Base-by-base conservation (phyloP, 2,888 invertebrate species). In the Cancer borealis region DNA sequence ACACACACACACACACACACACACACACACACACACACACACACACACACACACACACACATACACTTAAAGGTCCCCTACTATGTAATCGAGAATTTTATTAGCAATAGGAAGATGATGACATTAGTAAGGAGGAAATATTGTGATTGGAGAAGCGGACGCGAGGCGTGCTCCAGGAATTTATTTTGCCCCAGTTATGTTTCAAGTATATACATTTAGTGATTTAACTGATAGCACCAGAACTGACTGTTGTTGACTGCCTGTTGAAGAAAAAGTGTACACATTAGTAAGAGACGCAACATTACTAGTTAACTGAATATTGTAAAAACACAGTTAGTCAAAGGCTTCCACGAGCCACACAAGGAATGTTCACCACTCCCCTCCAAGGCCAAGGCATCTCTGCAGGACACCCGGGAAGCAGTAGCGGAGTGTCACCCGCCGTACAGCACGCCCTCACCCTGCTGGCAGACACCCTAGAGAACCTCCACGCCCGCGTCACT, bases 371-470 rank as follows among this genome's bases (percentile, higher is more conserved):
- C 73, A 73, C 10, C 73, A 73, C 2, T 26, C 26, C 73, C n/a
- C 73, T 60, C 3, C n/a, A 39, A 17, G 30, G 30, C 30, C 12
- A 3, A 12, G 12, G 10, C 1, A 10, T 84, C 14, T 84, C 39
- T 84, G 14, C 90, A 90, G 90, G 54, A 21, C 30, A 90, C 17
- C 10, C 17, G 0, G 4, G 6, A 30, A 93, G 46, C 66, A 73
- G 12, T 5, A 21, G 47, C 2, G 39, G 26, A 3, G 91, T 92
- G 46, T 54, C 94, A n/a, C 66, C 30, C 30, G 91, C 88, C 10
- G 92, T 94, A 12, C 91, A 92, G 8, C 87, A 92, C 26, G 94
- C 94, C 66, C 87, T 94, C 45, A 92, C 91, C 21, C 66, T 94
- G 12, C 84, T 94, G 47, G 94, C 94, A 26, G 92, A 92, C 46